Evolutionary conservation across 1,140 invertebrate species (phyloP).

Genomic region (Zaprionus davidi): DNA sequence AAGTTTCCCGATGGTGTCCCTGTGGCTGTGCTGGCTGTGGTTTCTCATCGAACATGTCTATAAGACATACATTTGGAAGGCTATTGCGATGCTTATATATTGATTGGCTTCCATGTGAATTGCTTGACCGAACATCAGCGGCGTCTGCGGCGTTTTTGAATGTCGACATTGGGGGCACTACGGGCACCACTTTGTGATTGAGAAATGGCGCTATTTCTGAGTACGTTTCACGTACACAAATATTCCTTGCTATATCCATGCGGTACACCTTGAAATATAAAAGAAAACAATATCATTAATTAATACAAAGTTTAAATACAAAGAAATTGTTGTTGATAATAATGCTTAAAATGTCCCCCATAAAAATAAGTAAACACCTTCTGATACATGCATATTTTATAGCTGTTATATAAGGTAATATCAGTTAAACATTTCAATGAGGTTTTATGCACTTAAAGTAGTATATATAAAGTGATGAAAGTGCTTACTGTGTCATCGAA

Average conservation of each 20-base stretch:
- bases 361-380: background rate
- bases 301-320: background rate
- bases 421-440: too few species aligned
- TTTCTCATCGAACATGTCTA: conserved; percentile 54
- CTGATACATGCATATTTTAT: background rate
- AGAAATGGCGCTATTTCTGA: conserved; percentile 52
- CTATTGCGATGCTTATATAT: conserved; percentile 66
- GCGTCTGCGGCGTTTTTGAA: conserved; percentile 36
- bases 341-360: conserved; percentile 62
- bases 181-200: conserved; percentile 20
- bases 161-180: conserved; percentile 6
- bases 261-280: conserved; percentile 86
- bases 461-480: background rate
- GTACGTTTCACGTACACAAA: conserved; percentile 85
- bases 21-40: background rate
- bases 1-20: background rate
- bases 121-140: conserved; percentile 33
- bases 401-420: background rate
- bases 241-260: conserved; percentile 93
- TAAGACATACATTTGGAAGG: conserved; percentile 72
- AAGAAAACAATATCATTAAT: background rate
- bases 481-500: conserved; percentile 90
- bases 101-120: conserved; percentile 29
- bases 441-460: background rate
- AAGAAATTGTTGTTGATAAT: background rate